A percentile compares a stretch with the other conserved stretches of the same genome.
These are phyloP conservation scores for Acronicta leporina DNA, from an alignment of 2,888 invertebrate species.

Conservation along the genomic window DNA sequence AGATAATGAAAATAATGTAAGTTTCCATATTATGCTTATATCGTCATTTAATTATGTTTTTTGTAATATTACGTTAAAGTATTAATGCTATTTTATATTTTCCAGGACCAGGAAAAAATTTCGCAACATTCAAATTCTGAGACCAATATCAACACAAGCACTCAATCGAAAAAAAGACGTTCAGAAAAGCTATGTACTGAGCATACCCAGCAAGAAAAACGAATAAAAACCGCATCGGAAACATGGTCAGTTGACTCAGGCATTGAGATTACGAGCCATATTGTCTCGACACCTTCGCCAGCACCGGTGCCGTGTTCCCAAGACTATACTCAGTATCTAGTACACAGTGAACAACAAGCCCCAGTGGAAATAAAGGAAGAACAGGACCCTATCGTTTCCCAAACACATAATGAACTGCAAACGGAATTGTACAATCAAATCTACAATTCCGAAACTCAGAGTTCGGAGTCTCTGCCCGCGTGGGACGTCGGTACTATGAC, in stretches of 20 bases:
- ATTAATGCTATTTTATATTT: background rate
- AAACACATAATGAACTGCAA: constrained; percentile 7
- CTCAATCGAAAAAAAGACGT: constrained; percentile 15
- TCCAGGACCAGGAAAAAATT: background rate
- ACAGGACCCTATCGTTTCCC: background rate
- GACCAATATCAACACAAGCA: background rate
- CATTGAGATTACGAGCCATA: constrained; percentile 15
- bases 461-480: constrained; percentile 3
- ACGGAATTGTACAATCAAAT: constrained; percentile 27
- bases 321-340: constrained; percentile 7
- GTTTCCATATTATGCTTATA: background rate
- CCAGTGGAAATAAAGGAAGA: constrained; percentile 9
- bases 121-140: background rate
- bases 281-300: constrained; percentile 5
- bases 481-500: constrained; percentile 3
- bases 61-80: background rate
- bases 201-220: constrained; percentile 16
- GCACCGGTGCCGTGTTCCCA: background rate
- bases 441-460: constrained; percentile 19
- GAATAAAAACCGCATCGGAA: constrained; percentile 17
- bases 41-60: background rate
- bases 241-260: constrained; percentile 26
- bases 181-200: background rate
- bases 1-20: constrained; percentile 16
- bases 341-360: constrained; percentile 2